Evolutionary conservation across 2,797 vertebrate genomes (phyloP), one percentile per base, ranked within the genome.

Genomic region (Adelosebastes latens): DNA sequence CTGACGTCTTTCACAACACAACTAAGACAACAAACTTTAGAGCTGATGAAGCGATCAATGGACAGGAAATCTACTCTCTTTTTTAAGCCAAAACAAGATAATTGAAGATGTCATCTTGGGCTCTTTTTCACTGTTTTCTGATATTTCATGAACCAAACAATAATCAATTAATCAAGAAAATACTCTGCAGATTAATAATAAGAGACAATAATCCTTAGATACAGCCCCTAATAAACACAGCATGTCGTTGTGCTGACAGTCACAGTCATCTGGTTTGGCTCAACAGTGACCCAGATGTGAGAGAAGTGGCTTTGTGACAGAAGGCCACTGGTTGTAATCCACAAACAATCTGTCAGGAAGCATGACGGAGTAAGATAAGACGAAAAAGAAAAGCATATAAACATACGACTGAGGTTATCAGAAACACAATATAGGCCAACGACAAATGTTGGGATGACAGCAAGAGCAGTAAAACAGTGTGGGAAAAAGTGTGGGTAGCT

Each of bases 281-380:
- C 2, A 80, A 58, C 2, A 20, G 18, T 70, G 77, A 81, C 83
- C 61, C 29, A 81, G 29, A 77, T 75, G 69, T 69, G 75, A 11
- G 29, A 76, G 31, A 58, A 55, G 10, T 27, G 27, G 62, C 64
- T 70, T 67, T 66, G 75, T 53, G 81, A 42, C 67, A 79, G 66
- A 79, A 68, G 79, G 77, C 39, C 80, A 36, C 6, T 14, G 10
- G n/a, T 55, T 59, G 70, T 78, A 80, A 83, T 79, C 82, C 72
- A 73, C 72, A 31, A 79, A 79, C 75, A 83, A 86, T 86, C 63
- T 60, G 63, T 12, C 58, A 87, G 80, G 77, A 85, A 89, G 69
- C 84, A 39, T 29, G 75, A 46, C 25, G 1, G 52, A 55, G 66
- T 12, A 25, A 11, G 63, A 89, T 85, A 24, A 83, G 61, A 75